These are phyloP conservation scores for Harpagifer antarcticus DNA, from an alignment of 2,797 vertebrate genomes.

Conservation along the genomic window DNA sequence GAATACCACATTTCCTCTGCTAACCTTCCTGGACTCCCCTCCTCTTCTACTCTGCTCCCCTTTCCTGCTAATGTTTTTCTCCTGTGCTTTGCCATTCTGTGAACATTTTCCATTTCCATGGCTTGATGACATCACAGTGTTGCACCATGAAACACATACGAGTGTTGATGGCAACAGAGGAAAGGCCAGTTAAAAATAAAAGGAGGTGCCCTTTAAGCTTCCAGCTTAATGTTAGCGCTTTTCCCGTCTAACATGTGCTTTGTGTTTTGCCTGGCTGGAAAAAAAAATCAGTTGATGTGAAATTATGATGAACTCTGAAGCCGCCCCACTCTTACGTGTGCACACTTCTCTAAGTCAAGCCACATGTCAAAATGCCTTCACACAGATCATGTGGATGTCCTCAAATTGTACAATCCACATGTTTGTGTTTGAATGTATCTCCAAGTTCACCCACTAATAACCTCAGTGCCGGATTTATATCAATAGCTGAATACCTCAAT, in stretches of 20 bases:
- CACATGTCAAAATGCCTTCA: slow-evolving; percentile 50
- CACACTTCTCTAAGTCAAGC: slow-evolving; percentile 55
- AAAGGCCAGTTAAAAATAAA: slow-evolving; percentile 30
- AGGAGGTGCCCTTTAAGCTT: slow-evolving; percentile 43
- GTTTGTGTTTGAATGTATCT: slow-evolving; percentile 70
- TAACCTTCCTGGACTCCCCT: slow-evolving; percentile 24
- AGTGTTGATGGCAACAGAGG: slow-evolving; percentile 43
- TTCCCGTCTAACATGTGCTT: slow-evolving; percentile 53
- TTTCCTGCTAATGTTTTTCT: slow-evolving; percentile 73
- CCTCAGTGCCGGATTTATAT: slow-evolving; percentile 29
- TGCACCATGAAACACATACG: slow-evolving; percentile 16
- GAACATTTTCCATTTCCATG: slow-evolving; percentile 48
- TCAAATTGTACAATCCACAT: slow-evolving; percentile 61
- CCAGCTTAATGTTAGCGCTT: slow-evolving; percentile 9
- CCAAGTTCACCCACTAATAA: slow-evolving; percentile 54
- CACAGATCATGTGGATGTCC: slow-evolving; percentile 52
- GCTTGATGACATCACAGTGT: slow-evolving; percentile 62
- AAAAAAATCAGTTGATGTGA: slow-evolving; percentile 36
- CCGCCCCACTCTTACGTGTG: slow-evolving; percentile 52
- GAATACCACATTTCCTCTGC: slow-evolving; percentile 28
- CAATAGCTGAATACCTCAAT: slow-evolving; percentile 34
- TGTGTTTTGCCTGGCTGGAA: slow-evolving; percentile 56
- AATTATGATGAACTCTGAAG: slow-evolving; percentile 48
- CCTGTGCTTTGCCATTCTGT: slow-evolving; percentile 60
- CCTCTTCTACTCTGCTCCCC: slow-evolving; percentile 14